These are phyloP conservation scores for Amniataba percoides DNA, from an alignment of 2,797 vertebrate species.

Conservation along the genomic window DNA sequence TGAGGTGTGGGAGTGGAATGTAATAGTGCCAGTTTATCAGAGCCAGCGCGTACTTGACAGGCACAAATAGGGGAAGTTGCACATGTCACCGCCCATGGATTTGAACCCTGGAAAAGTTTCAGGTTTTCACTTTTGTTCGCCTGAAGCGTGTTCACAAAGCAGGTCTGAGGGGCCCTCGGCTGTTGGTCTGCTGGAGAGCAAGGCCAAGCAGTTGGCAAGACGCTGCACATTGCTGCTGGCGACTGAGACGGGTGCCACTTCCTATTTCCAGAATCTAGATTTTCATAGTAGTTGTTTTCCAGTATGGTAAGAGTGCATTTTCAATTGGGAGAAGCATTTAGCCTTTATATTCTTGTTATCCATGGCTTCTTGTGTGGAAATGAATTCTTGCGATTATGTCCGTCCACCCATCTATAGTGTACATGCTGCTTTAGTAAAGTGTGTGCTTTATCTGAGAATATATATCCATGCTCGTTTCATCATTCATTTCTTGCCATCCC, in stretches of 20 bases:
- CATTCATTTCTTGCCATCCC: conserved; percentile 21
- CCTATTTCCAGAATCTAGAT: conserved; percentile 7
- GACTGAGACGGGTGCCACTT: conserved; percentile 15
- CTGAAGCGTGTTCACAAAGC: conserved; percentile 35
- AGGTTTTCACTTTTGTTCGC: conserved; percentile 36
- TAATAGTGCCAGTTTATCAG: conserved; percentile 78
- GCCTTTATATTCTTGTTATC: background rate
- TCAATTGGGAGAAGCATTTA: background rate
- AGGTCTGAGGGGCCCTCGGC: conserved; percentile 19
- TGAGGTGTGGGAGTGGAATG: conserved; percentile 77
- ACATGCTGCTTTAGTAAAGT: background rate
- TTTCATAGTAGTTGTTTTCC: conserved; percentile 9
- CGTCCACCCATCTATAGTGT: background rate
- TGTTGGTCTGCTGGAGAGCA: conserved; percentile 31
- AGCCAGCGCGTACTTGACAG: conserved; percentile 73
- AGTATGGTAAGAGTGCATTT: background rate
- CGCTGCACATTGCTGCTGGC: conserved; percentile 30
- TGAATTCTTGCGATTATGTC: background rate
- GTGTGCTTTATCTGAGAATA: conserved; percentile 18
- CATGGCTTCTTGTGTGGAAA: background rate
- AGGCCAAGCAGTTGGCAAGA: conserved; percentile 33
- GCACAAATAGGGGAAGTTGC: conserved; percentile 62
- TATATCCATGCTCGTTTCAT: conserved; percentile 33
- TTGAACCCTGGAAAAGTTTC: conserved; percentile 61
- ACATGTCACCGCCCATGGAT: conserved; percentile 63